Conservation (phyloP, 92 coral and sea anemone genomes). For the Palythoa grandis region DNA sequence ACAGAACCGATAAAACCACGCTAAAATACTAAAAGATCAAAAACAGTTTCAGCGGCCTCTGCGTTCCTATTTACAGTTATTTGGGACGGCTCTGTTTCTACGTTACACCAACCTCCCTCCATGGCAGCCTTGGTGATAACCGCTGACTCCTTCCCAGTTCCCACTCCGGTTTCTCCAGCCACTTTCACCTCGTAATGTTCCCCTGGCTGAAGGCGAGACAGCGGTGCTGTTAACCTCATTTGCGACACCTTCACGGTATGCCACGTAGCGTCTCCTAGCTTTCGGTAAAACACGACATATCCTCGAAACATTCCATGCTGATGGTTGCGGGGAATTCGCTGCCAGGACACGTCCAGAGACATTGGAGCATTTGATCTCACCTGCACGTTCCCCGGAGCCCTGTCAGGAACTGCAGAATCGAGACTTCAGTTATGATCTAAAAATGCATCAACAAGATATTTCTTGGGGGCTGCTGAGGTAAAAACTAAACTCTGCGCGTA, state of each 20-base stretch:
- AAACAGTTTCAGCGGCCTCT: not conserved
- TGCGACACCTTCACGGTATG: slow-evolving; percentile 25
- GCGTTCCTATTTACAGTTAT: not conserved
- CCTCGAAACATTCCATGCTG: slow-evolving; percentile 67
- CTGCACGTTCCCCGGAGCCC: slow-evolving; percentile 66
- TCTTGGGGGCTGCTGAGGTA: no score
- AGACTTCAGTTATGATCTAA: no score
- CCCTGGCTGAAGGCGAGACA: slow-evolving; percentile 56
- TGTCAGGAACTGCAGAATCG: slow-evolving; percentile 61
- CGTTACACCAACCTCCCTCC: slow-evolving; percentile 70
- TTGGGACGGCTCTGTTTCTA: not conserved
- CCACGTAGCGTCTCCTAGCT: slow-evolving; percentile 22
- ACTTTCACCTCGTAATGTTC: slow-evolving; percentile 54
- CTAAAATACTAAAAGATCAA: not conserved
- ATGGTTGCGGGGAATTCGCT: slow-evolving; percentile 59
- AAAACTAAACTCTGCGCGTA: no score
- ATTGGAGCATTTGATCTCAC: slow-evolving; percentile 55
- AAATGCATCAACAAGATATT: no score
- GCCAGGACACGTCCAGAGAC: slow-evolving; percentile 67
- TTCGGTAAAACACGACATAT: slow-evolving; percentile 60
- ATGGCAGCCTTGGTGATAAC: slow-evolving; percentile 24
- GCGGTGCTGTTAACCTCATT: not conserved
- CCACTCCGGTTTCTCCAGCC: slow-evolving; percentile 66
- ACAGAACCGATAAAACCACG: no score
- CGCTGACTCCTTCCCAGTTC: slow-evolving; percentile 57